phyloP scores from a whole-genome alignment of 2,113 vertebrate genomes.

The Protobothrops flavoviridis region DNA sequence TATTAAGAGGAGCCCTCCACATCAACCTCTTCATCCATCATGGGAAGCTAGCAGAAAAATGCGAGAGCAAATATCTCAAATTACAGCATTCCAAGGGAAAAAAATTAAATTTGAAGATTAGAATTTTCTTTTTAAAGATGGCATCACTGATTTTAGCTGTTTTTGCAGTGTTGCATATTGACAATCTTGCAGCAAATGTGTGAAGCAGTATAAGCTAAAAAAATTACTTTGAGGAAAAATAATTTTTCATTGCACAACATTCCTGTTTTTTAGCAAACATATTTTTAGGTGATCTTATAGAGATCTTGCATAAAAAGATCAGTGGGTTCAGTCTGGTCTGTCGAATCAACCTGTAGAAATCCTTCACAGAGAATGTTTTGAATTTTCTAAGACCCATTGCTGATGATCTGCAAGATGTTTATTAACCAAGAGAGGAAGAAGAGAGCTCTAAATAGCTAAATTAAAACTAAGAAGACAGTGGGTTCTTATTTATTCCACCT shows the following conservation, averaged over 20 bases:
- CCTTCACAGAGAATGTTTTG: accelerated
- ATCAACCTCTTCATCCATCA: constrained; percentile 88
- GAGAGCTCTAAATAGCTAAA: neutral
- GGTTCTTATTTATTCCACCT: neutral
- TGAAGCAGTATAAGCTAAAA: neutral
- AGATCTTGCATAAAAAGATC: neutral
- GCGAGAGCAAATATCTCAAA: constrained; percentile 87
- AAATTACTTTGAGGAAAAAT: neutral
- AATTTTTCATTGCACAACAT: neutral
- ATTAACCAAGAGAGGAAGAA: neutral
- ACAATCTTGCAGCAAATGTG: neutral
- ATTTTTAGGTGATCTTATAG: neutral
- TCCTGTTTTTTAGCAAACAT: neutral
- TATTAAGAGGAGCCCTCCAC: constrained; percentile 51
- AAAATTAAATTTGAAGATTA: constrained; percentile 91
- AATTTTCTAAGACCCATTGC: neutral
- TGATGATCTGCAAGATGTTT: neutral
- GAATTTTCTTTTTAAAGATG: neutral
- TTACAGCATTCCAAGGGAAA: constrained; percentile 91
- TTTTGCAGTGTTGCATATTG: neutral
- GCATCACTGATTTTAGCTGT: neutral
- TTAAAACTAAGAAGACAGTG: neutral
- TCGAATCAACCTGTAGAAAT: neutral
- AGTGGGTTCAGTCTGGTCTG: accelerated
- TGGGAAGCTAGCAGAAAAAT: constrained; percentile 95